Evolutionary conservation across 1,140 invertebrate species (phyloP).

Genomic region (Brachionus koreanus): DNA sequence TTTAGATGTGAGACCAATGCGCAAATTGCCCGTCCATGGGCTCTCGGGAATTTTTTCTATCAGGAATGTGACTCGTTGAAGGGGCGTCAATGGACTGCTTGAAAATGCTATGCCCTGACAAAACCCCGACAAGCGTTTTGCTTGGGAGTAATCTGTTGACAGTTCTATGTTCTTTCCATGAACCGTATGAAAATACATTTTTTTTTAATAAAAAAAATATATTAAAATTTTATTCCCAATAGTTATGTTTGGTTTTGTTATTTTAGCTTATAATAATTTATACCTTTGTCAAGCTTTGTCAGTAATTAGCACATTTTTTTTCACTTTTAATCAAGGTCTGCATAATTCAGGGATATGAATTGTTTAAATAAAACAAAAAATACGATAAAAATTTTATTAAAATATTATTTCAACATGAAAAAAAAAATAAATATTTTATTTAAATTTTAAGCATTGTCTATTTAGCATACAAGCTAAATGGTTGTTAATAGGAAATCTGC

Average conservation of each 20-base stretch:
- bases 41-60: slow-evolving; percentile 49
- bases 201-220: neutral
- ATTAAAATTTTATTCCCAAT: neutral
- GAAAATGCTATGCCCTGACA: slow-evolving; percentile 24
- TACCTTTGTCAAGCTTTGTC: slow-evolving; percentile 15
- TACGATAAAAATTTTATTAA: neutral
- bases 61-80: slow-evolving; percentile 46
- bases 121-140: neutral
- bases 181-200: slow-evolving; percentile 43
- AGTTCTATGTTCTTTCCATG: slow-evolving; percentile 40
- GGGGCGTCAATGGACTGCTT: neutral
- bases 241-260: neutral
- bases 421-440: too few relatives aligned
- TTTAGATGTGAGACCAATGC: slow-evolving; percentile 55
- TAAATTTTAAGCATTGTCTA: too few relatives aligned
- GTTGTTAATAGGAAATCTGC: too few relatives aligned
- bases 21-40: slow-evolving; percentile 57
- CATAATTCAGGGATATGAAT: neutral
- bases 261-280: slow-evolving; percentile 22
- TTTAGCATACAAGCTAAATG: too few relatives aligned
- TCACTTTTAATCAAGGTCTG: neutral
- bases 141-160: neutral
- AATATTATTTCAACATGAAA: too few relatives aligned
- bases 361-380: neutral
- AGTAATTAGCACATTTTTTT: neutral